Evolutionary conservation across 2,888 invertebrate species (phyloP).

Genomic region (Eupithecia inturbata): DNA sequence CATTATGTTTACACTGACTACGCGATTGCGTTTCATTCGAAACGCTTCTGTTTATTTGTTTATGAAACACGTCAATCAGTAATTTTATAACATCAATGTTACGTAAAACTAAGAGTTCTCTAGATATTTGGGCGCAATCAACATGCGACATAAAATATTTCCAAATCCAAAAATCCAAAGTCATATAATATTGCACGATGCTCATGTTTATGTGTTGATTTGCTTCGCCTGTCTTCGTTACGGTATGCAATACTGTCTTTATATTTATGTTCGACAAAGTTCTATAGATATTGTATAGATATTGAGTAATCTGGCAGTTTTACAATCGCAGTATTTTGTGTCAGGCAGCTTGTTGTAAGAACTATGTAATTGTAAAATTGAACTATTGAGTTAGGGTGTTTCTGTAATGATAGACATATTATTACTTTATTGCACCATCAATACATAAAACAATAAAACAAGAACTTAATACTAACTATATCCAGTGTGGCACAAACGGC

Average conservation of each 20-base stretch:
- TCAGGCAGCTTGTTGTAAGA: not conserved
- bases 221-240: conserved; percentile 9
- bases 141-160: conserved; percentile 23
- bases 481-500: too few species aligned
- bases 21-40: not conserved
- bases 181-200: conserved; percentile 26
- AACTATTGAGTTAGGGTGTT: too few species aligned
- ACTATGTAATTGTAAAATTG: too few species aligned
- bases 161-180: conserved; percentile 19
- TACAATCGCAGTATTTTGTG: not conserved
- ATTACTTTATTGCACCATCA: too few species aligned
- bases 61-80: conserved; percentile 9
- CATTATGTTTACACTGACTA: not conserved
- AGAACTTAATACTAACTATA: too few species aligned
- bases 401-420: too few species aligned
- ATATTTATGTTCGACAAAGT: not conserved
- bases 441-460: too few species aligned
- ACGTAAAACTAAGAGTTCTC: conserved; percentile 16
- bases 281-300: too few species aligned
- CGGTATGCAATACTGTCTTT: conserved; percentile 3
- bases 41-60: conserved; percentile 2
- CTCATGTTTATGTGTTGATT: conserved; percentile 12
- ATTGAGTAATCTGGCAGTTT: not conserved
- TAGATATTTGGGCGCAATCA: conserved; percentile 7
- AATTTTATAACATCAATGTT: conserved; percentile 18